Conservation (phyloP, 1,140 invertebrate species). For the Argopecten irradians region DNA sequence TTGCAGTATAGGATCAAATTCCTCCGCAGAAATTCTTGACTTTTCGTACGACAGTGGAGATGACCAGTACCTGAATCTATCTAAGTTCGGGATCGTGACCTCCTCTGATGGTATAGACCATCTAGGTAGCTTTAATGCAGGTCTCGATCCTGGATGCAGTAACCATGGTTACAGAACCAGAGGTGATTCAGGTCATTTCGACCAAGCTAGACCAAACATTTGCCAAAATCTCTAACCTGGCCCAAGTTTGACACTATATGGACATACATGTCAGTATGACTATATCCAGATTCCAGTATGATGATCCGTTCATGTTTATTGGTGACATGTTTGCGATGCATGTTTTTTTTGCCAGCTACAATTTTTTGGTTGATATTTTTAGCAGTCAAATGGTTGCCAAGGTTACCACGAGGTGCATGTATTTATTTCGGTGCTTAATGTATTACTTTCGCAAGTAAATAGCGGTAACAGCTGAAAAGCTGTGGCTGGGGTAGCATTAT, state of each 20-base stretch:
- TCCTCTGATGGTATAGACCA: not conserved
- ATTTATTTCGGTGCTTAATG: not conserved
- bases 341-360: not conserved
- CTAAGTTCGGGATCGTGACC: constrained; percentile 27
- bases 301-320: not conserved
- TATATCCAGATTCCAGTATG: not conserved
- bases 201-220: not conserved
- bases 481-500: not conserved
- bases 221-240: not conserved
- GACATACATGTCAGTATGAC: not conserved
- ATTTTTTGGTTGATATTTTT: not conserved
- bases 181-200: not conserved
- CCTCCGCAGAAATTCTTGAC: constrained; percentile 74
- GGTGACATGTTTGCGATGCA: not conserved
- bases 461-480: not conserved
- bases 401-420: not conserved
- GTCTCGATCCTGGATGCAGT: not conserved
- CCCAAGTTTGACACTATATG: not conserved
- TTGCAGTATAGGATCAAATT: constrained; percentile 73
- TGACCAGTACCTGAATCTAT: constrained; percentile 46
- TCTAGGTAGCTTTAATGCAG: constrained; percentile 3
- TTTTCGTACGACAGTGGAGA: constrained; percentile 75
- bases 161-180: not conserved
- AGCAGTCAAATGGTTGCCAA: not conserved
- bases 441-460: not conserved